These are phyloP conservation scores for Lordiphosa fenestrarum DNA, from an alignment of 2,888 invertebrate species.

Conservation along the genomic window DNA sequence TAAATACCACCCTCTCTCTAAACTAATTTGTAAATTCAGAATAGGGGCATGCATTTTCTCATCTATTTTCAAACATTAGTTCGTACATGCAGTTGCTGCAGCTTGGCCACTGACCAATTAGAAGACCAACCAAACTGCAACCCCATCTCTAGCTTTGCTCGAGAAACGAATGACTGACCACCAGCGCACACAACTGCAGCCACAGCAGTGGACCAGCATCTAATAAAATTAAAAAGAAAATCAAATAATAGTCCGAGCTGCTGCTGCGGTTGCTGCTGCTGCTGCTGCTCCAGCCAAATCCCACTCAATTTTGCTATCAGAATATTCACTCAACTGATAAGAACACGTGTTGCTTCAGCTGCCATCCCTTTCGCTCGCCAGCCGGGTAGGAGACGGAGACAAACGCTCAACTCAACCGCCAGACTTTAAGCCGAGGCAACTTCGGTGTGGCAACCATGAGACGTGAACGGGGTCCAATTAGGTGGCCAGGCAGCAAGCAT, in stretches of 20 bases:
- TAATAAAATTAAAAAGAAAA: conserved; percentile 49
- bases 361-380: conserved; percentile 47
- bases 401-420: conserved; percentile 10
- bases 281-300: conserved; percentile 2
- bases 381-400: conserved; percentile 7
- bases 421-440: background rate
- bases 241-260: conserved; percentile 10
- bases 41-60: conserved; percentile 42
- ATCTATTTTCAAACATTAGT: conserved; percentile 12
- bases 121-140: conserved; percentile 41
- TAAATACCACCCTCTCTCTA: too few relatives aligned
- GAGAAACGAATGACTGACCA: conserved; percentile 44
- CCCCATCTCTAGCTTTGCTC: conserved; percentile 10
- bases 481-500: conserved; percentile 65
- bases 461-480: conserved; percentile 33
- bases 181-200: background rate
- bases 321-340: conserved; percentile 62
- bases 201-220: conserved; percentile 55
- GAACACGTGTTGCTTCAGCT: conserved; percentile 68
- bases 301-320: conserved; percentile 43
- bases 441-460: conserved; percentile 16
- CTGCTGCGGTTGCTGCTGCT: too few relatives aligned
- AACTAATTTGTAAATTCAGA: conserved; percentile 1
- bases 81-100: conserved; percentile 34
- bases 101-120: conserved; percentile 59